A percentile compares a stretch with the other conserved stretches of the same genome.
phyloP scores from a whole-genome alignment of 2,113 vertebrate genomes.

The Rhynchomys soricoides region DNA sequence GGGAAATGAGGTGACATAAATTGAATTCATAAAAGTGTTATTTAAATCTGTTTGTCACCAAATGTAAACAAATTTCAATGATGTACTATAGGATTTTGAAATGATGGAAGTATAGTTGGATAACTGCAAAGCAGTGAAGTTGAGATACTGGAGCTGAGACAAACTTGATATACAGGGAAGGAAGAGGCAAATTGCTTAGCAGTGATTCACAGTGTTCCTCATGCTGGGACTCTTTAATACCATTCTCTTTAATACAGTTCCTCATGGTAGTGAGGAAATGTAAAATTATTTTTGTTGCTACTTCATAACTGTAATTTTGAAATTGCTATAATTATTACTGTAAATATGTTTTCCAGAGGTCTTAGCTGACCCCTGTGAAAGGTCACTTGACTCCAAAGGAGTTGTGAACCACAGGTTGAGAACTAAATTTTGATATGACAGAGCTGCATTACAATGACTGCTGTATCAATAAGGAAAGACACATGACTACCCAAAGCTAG shows the following conservation, averaged over 20 bases:
- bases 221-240: neutral
- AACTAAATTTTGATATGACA: neutral
- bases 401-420: neutral
- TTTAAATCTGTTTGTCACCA: slow-evolving; percentile 39
- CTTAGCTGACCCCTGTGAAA: neutral
- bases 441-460: neutral
- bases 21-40: neutral
- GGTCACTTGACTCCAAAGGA: neutral
- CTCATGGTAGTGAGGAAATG: neutral
- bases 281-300: neutral
- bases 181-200: neutral
- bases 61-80: slow-evolving; percentile 12
- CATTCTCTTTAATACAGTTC: neutral
- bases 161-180: neutral
- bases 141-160: neutral
- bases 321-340: no score
- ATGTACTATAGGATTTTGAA: neutral
- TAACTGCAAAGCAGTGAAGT: slow-evolving; percentile 5
- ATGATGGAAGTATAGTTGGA: neutral
- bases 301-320: neutral
- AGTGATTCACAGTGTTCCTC: neutral
- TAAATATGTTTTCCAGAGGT: neutral
- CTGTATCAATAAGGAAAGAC: neutral
- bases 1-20: neutral
- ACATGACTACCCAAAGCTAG: neutral